Evolutionary conservation across 2,797 vertebrate genomes (phyloP).

Genomic region (Gouania willdenowi): DNA sequence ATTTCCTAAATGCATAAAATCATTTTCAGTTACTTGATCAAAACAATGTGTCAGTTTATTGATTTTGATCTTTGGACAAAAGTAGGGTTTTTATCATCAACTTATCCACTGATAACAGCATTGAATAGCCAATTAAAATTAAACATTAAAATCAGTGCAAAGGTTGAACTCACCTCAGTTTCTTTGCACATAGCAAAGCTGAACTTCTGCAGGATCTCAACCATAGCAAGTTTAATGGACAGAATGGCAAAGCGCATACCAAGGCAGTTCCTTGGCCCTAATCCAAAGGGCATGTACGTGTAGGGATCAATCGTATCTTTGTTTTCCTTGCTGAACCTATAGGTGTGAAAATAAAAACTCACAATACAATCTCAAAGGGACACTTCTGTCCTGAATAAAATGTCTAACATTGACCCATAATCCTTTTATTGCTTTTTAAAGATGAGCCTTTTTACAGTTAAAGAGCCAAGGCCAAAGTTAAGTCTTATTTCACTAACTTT

Average conservation of each 20-base stretch:
- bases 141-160: background rate
- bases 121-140: background rate
- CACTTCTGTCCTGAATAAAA: no score
- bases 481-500: no score
- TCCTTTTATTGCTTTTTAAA: no score
- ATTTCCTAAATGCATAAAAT: no score
- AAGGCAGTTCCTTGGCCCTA: constrained; percentile 83
- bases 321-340: constrained; percentile 80
- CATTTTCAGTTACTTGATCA: no score
- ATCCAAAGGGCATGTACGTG: constrained; percentile 78
- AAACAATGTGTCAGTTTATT: no score
- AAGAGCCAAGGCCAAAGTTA: no score
- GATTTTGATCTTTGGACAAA: no score
- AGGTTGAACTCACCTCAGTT: constrained; percentile 65
- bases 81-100: background rate
- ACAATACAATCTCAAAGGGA: background rate
- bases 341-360: background rate
- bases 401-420: no score
- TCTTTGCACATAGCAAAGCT: constrained; percentile 76
- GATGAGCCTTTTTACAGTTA: no score
- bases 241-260: constrained; percentile 82
- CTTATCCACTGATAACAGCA: background rate
- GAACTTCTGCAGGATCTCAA: constrained; percentile 73
- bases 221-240: constrained; percentile 67
- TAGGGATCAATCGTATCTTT: constrained; percentile 70